Evolutionary conservation across 2,888 invertebrate species (phyloP).

Genomic region (Artemia sp.): DNA sequence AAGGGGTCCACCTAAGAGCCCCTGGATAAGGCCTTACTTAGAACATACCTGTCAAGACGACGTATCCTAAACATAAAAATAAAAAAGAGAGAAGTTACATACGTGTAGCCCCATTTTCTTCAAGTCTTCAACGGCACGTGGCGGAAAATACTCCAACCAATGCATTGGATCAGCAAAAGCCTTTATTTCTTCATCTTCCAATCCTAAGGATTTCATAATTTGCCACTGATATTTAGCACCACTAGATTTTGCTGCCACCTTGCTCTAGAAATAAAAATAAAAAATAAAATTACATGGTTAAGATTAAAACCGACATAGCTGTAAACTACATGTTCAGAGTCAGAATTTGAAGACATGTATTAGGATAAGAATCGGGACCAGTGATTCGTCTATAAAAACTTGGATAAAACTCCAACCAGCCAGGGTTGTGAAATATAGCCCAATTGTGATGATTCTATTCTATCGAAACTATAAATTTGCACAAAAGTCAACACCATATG

Average conservation of each 20-base stretch:
- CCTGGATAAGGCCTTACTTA: no score
- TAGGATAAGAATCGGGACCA: no score
- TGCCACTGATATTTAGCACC: constrained; percentile 90
- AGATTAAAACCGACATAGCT: constrained; percentile 13
- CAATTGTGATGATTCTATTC: no score
- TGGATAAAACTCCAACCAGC: no score
- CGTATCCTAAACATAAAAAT: background rate
- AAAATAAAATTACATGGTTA: constrained; percentile 18
- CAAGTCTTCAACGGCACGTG: constrained; percentile 66
- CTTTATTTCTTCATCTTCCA: constrained; percentile 75
- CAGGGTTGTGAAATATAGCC: no score
- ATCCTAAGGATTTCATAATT: constrained; percentile 85
- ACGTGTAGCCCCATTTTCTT: constrained; percentile 78
- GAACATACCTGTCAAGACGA: no score
- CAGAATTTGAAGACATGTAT: no score
- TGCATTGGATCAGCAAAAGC: constrained; percentile 73
- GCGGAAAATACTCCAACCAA: constrained; percentile 97
- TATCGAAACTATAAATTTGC: no score
- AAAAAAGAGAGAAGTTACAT: constrained; percentile 31
- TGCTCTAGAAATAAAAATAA: constrained; percentile 44
- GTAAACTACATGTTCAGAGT: background rate
- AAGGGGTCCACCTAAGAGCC: no score
- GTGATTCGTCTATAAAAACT: no score
- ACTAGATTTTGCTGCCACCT: constrained; percentile 80
- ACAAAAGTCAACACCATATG: no score